phyloP scores from a whole-genome alignment of 1,140 invertebrate species.

The Dendroctonus valens region DNA sequence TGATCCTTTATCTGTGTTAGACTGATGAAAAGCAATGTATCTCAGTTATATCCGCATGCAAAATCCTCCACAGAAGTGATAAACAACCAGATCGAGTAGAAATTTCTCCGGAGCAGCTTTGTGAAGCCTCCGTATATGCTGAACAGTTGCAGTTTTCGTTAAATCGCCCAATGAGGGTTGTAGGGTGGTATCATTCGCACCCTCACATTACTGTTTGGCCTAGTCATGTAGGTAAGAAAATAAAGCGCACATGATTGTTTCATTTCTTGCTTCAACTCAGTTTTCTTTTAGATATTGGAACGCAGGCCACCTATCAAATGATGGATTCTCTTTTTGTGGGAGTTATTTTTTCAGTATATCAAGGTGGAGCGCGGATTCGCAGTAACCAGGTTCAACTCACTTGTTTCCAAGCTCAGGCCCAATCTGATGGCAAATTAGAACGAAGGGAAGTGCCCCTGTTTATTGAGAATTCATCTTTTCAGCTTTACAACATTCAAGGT shows the following conservation, averaged over 20 bases:
- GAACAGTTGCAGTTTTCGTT: conserved; percentile 62
- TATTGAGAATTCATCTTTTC: conserved; percentile 57
- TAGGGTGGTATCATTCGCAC: conserved; percentile 92
- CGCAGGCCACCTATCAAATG: conserved; percentile 79
- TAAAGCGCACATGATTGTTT: not conserved
- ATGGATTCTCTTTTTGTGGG: conserved; percentile 85
- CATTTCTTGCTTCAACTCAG: conserved; percentile 4
- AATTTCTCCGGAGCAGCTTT: conserved; percentile 79
- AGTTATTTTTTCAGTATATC: conserved; percentile 85
- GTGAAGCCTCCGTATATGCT: conserved; percentile 62
- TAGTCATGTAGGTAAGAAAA: conserved; percentile 71
- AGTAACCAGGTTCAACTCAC: conserved; percentile 69
- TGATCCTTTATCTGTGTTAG: conserved; percentile 50
- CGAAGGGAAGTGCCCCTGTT: conserved; percentile 67
- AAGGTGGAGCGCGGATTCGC: conserved; percentile 70
- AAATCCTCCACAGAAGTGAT: conserved; percentile 74
- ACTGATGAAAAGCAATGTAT: conserved; percentile 60
- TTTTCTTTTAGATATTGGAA: conserved; percentile 66
- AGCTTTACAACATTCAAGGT: conserved; percentile 52
- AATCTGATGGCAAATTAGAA: conserved; percentile 54
- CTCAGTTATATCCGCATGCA: conserved; percentile 71
- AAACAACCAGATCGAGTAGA: conserved; percentile 85
- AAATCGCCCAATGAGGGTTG: conserved; percentile 66
- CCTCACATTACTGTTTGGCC: conserved; percentile 90
- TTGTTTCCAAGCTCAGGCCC: conserved; percentile 72